Base-by-base conservation (phyloP, 2,888 invertebrate species). In the Andrena marginata region DNA sequence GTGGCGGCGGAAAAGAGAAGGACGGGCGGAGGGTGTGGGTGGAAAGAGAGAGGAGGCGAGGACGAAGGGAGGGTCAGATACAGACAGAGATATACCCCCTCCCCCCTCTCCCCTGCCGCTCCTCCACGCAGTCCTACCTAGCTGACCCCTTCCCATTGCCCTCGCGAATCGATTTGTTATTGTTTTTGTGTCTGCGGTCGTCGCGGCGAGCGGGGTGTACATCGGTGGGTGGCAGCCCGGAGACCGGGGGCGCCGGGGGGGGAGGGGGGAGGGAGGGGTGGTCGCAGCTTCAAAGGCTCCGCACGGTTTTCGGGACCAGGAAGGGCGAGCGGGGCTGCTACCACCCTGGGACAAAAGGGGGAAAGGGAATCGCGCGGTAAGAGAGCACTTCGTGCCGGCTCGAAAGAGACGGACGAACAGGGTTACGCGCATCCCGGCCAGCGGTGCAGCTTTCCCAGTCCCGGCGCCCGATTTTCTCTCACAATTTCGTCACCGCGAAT, bases 161-260 rank as follows among this genome's bases (percentile, higher is more conserved):
- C 91, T 89, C 89, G 89, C 91, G 91, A 93, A 93, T 93, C 93
- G 93, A 93, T 93, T 93, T 93, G 93, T 93, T 93, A 93, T 93
- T 93, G 93, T 93, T 93, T 93, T 93, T 93, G 93, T 93, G 92
- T 93, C 93, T 93, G 93, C 93, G 93, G 93, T 93, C 90, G 90
- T 87, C 89, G 90, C 90, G 90, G 90, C 90, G 88, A 87, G 87
- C 85, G 86, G 85, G 90, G 85, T 77, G 68, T 85, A 83, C 83
- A 87, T 85, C 81, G 80, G 82, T 68, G 82, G 79, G 79, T 81
- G 75, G 84, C 77, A 78, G 80, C 80, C 77, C 72, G 75, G 80
- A 67, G 80, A 72, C 65, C 80, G 49, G 64, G 64, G 42, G 64
- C n/a, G 31, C 6, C 0, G 31, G 5, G 5, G 31, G 31, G 51